Base-by-base conservation (phyloP, 2,113 vertebrate species). In the Apeltes quadracus region DNA sequence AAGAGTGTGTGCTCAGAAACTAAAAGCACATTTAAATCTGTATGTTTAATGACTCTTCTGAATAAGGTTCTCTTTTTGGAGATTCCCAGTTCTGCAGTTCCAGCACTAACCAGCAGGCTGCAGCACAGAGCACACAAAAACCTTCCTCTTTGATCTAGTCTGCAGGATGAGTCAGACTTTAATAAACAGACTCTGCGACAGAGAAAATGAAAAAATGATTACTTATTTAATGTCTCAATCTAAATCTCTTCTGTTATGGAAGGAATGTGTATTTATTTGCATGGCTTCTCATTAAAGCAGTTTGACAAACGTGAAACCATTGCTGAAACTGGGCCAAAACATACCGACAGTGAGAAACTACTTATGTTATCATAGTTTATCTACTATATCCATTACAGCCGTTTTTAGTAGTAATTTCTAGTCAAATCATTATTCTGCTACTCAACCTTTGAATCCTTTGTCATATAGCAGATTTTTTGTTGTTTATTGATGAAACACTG, bases 221-320 rank as follows among this genome's bases (percentile, higher is more conserved):
- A 22, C 41, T 44, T 44, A 13, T 15, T 44, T 44, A 15, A 18
- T 44, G 15, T 44, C 41, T 44, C 15, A 44, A 3, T 62, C 29
- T 20, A 7, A 61, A 7, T 41, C 38, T 61, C 14, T 25, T 25
- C 12, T 61, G 58, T 41, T 7, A 36, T n/a, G 38, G 7, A 41
- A 44, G 48, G 74, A 84, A 61, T 27, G 0, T 72, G 70, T 73
- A 69, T 61, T 16, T 84, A 56, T 77, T 94, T 88, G 88, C 78
- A 84, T 13, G 16, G 27, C 5, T 41, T 25, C 61, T 62, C 36
- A 18, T 14, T 3, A 55, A 75, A 68, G 71, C 70, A 41, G 78
- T 71, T 68, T 12, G 53, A 43, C 61, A 71, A 39, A 54, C 7
- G 44, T 71, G 90, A 94, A 95, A 94, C 84, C 91, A 93, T 94